These are phyloP conservation scores for Cotesia chilonis DNA, from an alignment of 1,140 invertebrate species.

Conservation along the genomic window DNA sequence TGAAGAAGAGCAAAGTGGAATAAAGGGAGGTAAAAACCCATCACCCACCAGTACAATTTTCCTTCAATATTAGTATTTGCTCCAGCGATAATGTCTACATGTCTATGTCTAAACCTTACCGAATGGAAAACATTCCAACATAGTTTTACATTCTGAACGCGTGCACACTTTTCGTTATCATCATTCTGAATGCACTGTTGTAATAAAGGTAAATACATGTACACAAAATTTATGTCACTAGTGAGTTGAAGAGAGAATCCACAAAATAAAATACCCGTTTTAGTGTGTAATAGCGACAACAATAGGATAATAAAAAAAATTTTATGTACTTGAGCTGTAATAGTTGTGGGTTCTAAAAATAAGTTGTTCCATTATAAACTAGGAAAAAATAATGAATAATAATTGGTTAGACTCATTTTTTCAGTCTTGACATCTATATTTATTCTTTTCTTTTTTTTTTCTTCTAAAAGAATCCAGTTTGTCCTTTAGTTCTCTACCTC, in stretches of 20 bases:
- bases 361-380: neutral
- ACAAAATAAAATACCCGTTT: neutral
- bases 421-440: slow-evolving; percentile 9
- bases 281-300: neutral
- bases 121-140: slow-evolving; percentile 21
- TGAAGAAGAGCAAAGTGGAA: neutral
- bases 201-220: neutral
- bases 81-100: too few species aligned
- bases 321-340: slow-evolving; percentile 5
- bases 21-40: neutral
- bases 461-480: slow-evolving; percentile 14
- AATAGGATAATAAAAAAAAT: too few species aligned
- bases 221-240: slow-evolving; percentile 12
- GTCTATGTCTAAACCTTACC: neutral
- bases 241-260: neutral
- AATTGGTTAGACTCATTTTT: slow-evolving; percentile 12
- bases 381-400: slow-evolving; percentile 9
- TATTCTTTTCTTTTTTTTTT: neutral
- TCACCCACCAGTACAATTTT: too few species aligned
- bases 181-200: neutral
- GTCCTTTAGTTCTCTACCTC: neutral
- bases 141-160: slow-evolving; percentile 2
- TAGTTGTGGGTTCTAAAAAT: slow-evolving; percentile 4
- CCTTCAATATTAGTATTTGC: neutral
- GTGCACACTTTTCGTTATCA: neutral